phyloP scores from a whole-genome alignment of 2,113 vertebrate species.

The Pseudorhombus dupliciocellatus region DNA sequence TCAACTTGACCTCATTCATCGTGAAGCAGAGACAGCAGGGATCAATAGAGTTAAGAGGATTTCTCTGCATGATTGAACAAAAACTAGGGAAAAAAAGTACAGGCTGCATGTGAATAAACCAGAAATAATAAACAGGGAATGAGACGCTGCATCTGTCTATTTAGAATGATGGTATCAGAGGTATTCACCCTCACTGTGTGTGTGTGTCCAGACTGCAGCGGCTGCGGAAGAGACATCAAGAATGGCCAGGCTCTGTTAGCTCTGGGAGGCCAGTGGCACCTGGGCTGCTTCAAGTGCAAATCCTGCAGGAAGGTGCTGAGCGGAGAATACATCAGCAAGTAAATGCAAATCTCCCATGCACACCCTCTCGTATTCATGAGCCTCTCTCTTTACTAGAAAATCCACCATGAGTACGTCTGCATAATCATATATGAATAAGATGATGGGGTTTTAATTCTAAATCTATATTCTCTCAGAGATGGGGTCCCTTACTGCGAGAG shows the following conservation, averaged over 20 bases:
- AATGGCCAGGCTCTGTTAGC: conserved; percentile 95
- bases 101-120: background rate
- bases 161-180: too few relatives aligned
- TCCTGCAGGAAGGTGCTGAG: conserved; percentile 90
- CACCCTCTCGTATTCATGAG: background rate
- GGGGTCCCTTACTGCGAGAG: conserved; percentile 94
- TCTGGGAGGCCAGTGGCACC: conserved; percentile 93
- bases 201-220: conserved; percentile 86
- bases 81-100: background rate
- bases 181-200: conserved; percentile 27
- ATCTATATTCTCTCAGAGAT: conserved; percentile 81
- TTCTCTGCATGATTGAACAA: conserved; percentile 1
- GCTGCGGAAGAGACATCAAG: conserved; percentile 95
- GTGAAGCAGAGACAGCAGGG: conserved; percentile 6
- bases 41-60: conserved; percentile 38
- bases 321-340: conserved; percentile 99
- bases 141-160: background rate
- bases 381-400: background rate
- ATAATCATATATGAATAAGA: background rate
- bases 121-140: background rate
- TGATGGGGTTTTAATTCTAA: background rate
- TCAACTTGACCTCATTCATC: too few relatives aligned
- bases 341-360: conserved; percentile 59
- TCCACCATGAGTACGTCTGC: background rate
- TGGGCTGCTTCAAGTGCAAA: conserved; percentile 97